phyloP scores from a whole-genome alignment of 2,888 invertebrate species.

The Drosophila sordidula region DNA sequence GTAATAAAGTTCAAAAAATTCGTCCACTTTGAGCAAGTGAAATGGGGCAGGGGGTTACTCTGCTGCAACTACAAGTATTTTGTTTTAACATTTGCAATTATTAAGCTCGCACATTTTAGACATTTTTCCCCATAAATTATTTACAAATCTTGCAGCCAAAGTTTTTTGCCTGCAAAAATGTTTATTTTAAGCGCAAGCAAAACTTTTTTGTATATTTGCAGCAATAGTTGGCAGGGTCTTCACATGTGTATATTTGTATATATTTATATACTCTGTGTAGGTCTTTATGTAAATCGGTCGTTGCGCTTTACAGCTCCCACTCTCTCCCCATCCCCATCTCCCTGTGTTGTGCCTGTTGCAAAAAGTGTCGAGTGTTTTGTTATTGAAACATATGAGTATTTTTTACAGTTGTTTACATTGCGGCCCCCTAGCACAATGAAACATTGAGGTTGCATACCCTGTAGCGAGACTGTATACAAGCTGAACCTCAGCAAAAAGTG shows the following conservation, averaged over 20 bases:
- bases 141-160: constrained; percentile 62
- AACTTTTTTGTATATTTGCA: constrained; percentile 30
- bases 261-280: constrained; percentile 1
- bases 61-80: constrained; percentile 22
- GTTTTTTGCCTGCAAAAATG: constrained; percentile 32
- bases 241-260: constrained; percentile 20
- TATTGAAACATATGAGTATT: constrained; percentile 76
- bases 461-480: not conserved
- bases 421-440: constrained; percentile 14
- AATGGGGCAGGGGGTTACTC: not conserved
- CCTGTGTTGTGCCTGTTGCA: constrained; percentile 4
- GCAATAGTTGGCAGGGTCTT: constrained; percentile 38
- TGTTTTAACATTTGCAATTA: constrained; percentile 46
- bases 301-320: constrained; percentile 69
- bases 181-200: constrained; percentile 45
- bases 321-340: no score
- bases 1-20: constrained; percentile 26
- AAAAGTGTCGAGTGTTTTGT: constrained; percentile 78
- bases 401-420: constrained; percentile 55
- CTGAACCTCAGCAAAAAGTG: not conserved
- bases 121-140: constrained; percentile 59
- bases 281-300: constrained; percentile 72
- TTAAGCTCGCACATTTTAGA: constrained; percentile 56
- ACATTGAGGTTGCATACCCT: constrained; percentile 35
- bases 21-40: not conserved